Evolutionary conservation across 1,140 invertebrate genomes (phyloP), one percentile per base, ranked within the genome.

Genomic region (Aphaenogaster ashmeadi): DNA sequence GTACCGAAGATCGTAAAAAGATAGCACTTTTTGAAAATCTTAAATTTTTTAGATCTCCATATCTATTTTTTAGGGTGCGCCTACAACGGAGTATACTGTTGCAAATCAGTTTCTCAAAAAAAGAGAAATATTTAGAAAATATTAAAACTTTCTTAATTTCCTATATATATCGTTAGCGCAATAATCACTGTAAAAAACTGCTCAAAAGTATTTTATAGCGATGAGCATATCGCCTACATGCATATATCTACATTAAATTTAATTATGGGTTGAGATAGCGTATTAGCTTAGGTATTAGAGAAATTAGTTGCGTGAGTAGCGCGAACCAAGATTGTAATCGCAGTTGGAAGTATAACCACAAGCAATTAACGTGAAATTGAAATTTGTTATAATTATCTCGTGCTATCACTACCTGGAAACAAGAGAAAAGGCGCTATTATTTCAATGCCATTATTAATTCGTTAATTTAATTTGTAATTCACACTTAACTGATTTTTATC

Each of bases 301-400:
- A 69, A 90, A 90, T 90, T 83, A 89, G 47, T 77, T 83, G 75
- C 56, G 58, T 87, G 75, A 50, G 56, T 83, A 87, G 3, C 6
- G 18, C 9, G 38, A n/a, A 54, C 5, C 8, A 38, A 83, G 88
- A 72, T 90, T 72, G 56, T 81, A 89, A 89, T 90, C n/a, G 67
- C 33, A 90, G 21, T 67, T 78, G 87, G 89, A 74, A 83, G 77
- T 83, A 78, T 89, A 80, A 85, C 47, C 50, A 47, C 13, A 21
- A 21, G 67, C 62, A 89, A 87, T 90, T 66, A 72, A 87, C 60
- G 64, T 58, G 21, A 78, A 83, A 83, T 72, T 90, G 75, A 78
- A 89, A 87, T 72, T 27, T 27, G 27, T 27, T 81, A 54, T 54
- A 67, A 67, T 67, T 80, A 80, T 33, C 27, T 62, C 2, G 3